Conservation (phyloP, 2,888 invertebrate species). For the Melipona bicolor region DNA sequence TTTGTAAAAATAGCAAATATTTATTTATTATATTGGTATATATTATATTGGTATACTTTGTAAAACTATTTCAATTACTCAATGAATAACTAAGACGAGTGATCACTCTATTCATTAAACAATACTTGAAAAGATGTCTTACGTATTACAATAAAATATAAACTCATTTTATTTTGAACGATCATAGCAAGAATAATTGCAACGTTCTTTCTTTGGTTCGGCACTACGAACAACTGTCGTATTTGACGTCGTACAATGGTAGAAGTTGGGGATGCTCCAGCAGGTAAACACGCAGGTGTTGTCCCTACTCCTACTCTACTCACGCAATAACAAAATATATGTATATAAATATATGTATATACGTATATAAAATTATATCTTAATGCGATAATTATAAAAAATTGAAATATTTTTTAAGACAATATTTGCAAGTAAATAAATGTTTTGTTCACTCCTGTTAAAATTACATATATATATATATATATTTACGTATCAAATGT, state of each 20-base stretch:
- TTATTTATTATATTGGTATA: background rate
- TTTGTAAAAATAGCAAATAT: conserved; percentile 10
- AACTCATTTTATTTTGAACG: background rate
- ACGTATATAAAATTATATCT: background rate
- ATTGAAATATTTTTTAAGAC: background rate
- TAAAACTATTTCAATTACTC: background rate
- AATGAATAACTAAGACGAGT: background rate
- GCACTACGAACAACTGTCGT: conserved; percentile 76
- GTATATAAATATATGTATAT: conserved; percentile 5
- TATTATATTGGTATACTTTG: background rate
- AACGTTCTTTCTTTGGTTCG: conserved; percentile 69
- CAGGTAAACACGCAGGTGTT: conserved; percentile 79
- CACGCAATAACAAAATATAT: conserved; percentile 25
- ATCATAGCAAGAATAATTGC: background rate
- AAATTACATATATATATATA: background rate
- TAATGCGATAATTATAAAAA: background rate
- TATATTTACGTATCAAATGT: background rate
- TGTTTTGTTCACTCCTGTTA: background rate
- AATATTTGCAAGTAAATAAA: background rate
- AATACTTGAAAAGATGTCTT: background rate
- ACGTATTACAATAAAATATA: background rate
- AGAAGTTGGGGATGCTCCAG: conserved; percentile 69
- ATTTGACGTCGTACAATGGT: conserved; percentile 69
- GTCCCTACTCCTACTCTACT: conserved; percentile 66
- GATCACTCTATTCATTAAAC: background rate